Conservation (phyloP, 2,797 vertebrate species). For the Clarias pachynema region DNA sequence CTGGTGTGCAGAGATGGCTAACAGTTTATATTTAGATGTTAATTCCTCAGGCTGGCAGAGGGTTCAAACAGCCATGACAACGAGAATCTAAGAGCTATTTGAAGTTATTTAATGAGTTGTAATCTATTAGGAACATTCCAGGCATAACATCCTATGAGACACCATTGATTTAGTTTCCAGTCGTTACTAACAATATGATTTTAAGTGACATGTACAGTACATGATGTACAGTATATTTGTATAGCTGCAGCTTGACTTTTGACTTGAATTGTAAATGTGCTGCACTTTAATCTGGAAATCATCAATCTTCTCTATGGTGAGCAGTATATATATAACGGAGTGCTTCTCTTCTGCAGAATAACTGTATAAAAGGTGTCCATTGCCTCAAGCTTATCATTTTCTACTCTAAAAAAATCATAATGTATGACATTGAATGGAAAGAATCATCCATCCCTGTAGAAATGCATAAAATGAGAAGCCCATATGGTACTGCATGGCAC, state of each 20-base stretch:
- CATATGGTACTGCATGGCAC: constrained; percentile 51
- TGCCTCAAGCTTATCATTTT: neutral
- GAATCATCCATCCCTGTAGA: constrained; percentile 39
- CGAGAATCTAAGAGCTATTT: neutral
- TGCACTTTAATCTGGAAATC: neutral
- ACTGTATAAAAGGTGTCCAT: neutral
- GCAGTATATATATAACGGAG: neutral
- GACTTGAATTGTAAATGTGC: neutral
- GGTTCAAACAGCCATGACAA: constrained; percentile 22
- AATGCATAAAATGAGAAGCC: constrained; percentile 32
- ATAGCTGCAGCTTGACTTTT: neutral
- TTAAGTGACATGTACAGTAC: neutral
- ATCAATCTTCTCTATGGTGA: neutral
- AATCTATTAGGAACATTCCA: neutral
- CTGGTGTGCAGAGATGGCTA: constrained; percentile 27
- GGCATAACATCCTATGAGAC: neutral
- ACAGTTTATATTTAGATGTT: constrained; percentile 1
- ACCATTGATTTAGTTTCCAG: neutral
- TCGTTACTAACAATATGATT: neutral
- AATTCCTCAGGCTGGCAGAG: constrained; percentile 36
- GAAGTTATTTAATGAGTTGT: neutral
- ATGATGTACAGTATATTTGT: no score
- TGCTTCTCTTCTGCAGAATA: neutral
- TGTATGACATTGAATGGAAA: constrained; percentile 20
- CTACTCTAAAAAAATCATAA: constrained; percentile 3